These are phyloP conservation scores for Leucania comma DNA, from an alignment of 2,888 invertebrate species.

Conservation along the genomic window DNA sequence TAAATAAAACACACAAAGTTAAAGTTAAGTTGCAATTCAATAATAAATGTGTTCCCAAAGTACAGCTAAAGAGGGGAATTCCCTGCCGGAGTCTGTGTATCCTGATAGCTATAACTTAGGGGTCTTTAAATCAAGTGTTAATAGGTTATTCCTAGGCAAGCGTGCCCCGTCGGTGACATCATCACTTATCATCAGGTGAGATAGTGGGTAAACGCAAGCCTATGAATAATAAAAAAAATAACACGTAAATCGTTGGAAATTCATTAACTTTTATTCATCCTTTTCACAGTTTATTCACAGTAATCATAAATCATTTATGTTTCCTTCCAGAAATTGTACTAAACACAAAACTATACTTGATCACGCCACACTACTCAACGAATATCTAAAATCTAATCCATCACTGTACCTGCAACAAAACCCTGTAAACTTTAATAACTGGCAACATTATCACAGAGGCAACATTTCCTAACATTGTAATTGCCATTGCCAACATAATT, in stretches of 20 bases:
- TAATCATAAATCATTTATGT: background rate
- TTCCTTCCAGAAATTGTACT: background rate
- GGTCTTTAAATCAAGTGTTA: too few species aligned
- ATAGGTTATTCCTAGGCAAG: too few species aligned
- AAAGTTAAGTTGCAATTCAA: too few species aligned
- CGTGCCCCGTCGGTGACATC: too few species aligned
- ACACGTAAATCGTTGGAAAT: too few species aligned
- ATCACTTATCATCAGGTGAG: too few species aligned
- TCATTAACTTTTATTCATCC: background rate
- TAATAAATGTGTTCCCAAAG: too few species aligned
- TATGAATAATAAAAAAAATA: too few species aligned
- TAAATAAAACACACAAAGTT: too few species aligned
- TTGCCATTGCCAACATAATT: conserved; percentile 66
- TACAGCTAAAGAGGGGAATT: too few species aligned
- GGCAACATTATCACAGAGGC: conserved; percentile 45
- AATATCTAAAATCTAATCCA: conserved; percentile 21
- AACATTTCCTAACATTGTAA: conserved; percentile 56
- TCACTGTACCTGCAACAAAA: conserved; percentile 32
- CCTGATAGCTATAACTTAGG: background rate
- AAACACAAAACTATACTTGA: background rate
- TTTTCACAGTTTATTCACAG: background rate
- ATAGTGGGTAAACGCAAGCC: too few species aligned
- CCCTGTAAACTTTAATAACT: conserved; percentile 16
- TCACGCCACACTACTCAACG: background rate
- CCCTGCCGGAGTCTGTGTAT: too few species aligned